These are phyloP conservation scores for Lasioglossum oenotherae DNA, from an alignment of 2,888 invertebrate genomes.

Conservation along the genomic window DNA sequence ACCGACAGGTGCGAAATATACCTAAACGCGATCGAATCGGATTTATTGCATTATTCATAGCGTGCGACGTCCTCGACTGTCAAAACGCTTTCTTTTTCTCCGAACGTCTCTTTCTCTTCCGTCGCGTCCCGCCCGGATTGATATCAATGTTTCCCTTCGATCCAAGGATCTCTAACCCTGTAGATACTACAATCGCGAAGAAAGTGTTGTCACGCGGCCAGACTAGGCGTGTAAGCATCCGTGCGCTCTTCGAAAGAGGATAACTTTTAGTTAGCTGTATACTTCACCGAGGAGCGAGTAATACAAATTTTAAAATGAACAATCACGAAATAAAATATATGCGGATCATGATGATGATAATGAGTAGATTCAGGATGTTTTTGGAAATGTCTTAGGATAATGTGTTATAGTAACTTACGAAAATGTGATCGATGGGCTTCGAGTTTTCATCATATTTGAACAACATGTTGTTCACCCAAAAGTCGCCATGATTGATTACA, in stretches of 20 bases:
- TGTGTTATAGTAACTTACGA: conserved; percentile 67
- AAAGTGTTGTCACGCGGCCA: no score
- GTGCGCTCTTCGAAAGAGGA: background rate
- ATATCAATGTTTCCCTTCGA: background rate
- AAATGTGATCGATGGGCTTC: conserved; percentile 75
- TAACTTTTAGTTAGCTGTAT: background rate
- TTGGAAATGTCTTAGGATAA: no score
- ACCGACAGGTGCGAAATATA: conserved; percentile 55
- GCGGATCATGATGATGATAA: no score
- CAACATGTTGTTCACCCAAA: conserved; percentile 82
- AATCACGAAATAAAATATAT: no score
- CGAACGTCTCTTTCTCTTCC: background rate
- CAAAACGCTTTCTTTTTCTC: background rate
- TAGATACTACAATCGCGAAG: no score
- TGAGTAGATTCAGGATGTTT: no score
- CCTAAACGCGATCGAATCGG: conserved; percentile 69
- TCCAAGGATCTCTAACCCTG: no score
- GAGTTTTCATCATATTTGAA: conserved; percentile 77
- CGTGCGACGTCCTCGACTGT: conserved; percentile 35
- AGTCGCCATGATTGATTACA: conserved; percentile 81
- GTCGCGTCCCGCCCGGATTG: background rate
- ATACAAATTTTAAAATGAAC: no score
- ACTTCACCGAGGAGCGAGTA: no score
- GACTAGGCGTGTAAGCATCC: no score
- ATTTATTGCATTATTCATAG: conserved; percentile 78